Conservation (phyloP, 2,888 invertebrate genomes). For the Phaonia tiefii region DNA sequence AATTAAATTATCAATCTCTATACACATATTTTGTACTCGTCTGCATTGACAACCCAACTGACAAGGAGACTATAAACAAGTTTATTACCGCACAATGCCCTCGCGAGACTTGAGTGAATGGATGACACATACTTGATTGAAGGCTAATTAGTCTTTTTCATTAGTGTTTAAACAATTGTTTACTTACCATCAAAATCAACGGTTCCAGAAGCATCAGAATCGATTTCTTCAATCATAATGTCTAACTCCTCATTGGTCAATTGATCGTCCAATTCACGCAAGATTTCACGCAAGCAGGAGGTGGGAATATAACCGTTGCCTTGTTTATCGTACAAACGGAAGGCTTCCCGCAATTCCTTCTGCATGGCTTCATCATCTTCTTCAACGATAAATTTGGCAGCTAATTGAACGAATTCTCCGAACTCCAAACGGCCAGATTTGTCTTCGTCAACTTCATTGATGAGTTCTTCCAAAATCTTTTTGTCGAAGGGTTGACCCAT, state of each 20-base stretch:
- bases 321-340: slow-evolving; percentile 99
- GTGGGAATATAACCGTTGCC: slow-evolving; percentile 98
- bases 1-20: no score
- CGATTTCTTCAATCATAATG: slow-evolving; percentile 98
- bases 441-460: slow-evolving; percentile 98
- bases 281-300: slow-evolving; percentile 94
- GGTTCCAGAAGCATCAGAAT: slow-evolving; percentile 98
- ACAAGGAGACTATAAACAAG: no score
- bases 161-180: no score
- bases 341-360: slow-evolving; percentile 98
- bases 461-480: slow-evolving; percentile 96
- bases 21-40: no score
- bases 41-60: no score
- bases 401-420: slow-evolving; percentile 96
- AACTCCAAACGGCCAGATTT: slow-evolving; percentile 98
- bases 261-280: slow-evolving; percentile 97
- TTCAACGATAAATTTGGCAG: slow-evolving; percentile 98
- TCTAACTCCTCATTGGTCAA: slow-evolving; percentile 96
- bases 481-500: slow-evolving; percentile 99
- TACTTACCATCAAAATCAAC: slow-evolving; percentile 97
- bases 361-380: slow-evolving; percentile 99
- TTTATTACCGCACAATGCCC: no score
- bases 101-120: no score
- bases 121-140: no score
- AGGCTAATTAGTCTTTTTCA: no score